Evolutionary conservation across 2,113 vertebrate species (phyloP).

Genomic region (Sminthopsis crassicaudata): DNA sequence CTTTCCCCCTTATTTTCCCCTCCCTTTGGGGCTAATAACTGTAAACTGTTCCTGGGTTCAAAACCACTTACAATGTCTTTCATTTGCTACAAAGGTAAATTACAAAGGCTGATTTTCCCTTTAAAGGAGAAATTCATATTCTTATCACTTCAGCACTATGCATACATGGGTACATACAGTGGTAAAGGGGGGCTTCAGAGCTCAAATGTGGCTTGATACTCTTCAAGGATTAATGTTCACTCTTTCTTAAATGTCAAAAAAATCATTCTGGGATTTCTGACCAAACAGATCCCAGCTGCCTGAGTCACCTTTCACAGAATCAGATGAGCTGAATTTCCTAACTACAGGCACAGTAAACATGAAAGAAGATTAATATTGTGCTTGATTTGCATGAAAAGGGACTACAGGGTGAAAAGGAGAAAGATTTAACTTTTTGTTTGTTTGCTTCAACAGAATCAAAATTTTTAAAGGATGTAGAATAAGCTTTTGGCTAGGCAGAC

Average conservation of each 20-base stretch:
- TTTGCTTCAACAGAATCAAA: not conserved
- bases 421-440: constrained; percentile 12
- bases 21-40: not conserved
- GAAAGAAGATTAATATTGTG: constrained; percentile 65
- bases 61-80: constrained; percentile 26
- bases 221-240: constrained; percentile 60
- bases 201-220: constrained; percentile 54
- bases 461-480: not conserved
- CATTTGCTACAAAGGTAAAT: constrained; percentile 15
- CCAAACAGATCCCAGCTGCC: constrained; percentile 75
- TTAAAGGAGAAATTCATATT: constrained; percentile 58
- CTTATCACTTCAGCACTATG: constrained; percentile 47
- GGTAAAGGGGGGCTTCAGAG: constrained; percentile 36
- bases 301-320: constrained; percentile 76
- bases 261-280: constrained; percentile 77
- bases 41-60: constrained; percentile 29
- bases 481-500: not conserved
- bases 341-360: constrained; percentile 71
- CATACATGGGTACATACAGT: constrained; percentile 11
- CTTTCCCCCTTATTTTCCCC: not conserved
- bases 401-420: constrained; percentile 24
- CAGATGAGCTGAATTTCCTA: constrained; percentile 62
- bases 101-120: constrained; percentile 23
- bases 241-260: constrained; percentile 80
- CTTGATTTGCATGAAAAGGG: constrained; percentile 69